phyloP scores from a whole-genome alignment of 2,113 vertebrate species.

The Rhinolophus ferrumequinum region DNA sequence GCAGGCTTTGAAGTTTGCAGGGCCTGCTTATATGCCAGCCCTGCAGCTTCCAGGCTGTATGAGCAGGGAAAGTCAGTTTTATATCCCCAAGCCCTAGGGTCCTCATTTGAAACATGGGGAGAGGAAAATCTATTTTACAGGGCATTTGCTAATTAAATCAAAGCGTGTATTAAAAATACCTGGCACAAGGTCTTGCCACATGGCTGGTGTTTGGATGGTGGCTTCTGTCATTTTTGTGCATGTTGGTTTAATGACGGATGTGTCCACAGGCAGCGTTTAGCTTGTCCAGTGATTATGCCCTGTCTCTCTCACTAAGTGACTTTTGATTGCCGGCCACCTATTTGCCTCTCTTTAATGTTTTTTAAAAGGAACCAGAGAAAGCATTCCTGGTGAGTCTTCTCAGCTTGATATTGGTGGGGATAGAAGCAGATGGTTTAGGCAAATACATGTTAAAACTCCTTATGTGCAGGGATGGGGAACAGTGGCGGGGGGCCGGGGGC shows the following conservation, averaged over 20 bases:
- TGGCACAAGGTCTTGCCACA: background rate
- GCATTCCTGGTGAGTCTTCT: background rate
- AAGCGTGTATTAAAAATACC: background rate
- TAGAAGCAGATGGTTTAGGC: background rate
- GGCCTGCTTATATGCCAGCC: background rate
- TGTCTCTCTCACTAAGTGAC: background rate
- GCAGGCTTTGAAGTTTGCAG: background rate
- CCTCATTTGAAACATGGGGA: background rate
- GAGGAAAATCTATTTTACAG: background rate
- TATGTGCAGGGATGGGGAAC: background rate
- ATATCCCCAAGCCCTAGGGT: background rate
- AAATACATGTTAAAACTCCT: background rate
- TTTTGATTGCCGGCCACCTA: background rate
- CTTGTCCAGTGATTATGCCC: background rate
- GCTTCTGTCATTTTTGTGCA: background rate
- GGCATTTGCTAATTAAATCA: background rate
- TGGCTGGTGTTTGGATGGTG: background rate
- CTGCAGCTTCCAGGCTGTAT: background rate
- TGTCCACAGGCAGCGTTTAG: background rate
- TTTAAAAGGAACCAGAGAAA: background rate
- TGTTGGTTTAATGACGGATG: background rate
- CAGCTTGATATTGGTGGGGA: background rate
- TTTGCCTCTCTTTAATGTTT: constrained; percentile 6
- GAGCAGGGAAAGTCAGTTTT: background rate
- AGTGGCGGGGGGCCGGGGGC: no score